A percentile compares a stretch with the other conserved stretches of the same genome.
phyloP scores from a whole-genome alignment of 2,113 vertebrate genomes.

The Ailurus styani region DNA sequence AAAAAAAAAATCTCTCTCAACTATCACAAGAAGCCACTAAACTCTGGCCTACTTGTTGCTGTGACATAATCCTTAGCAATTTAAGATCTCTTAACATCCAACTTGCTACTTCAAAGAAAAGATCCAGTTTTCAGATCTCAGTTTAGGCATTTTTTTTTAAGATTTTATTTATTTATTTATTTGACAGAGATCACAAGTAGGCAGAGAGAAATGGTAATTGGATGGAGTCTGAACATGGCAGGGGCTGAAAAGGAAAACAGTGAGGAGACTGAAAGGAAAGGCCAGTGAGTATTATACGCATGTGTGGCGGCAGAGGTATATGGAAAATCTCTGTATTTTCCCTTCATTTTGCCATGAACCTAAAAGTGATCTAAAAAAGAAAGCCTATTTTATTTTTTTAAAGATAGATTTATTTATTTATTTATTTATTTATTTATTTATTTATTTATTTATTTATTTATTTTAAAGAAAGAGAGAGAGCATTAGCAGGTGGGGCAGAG shows the following conservation, averaged over 20 bases:
- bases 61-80: neutral
- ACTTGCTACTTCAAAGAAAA: constrained; percentile 20
- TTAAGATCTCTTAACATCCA: neutral
- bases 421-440: too few species aligned
- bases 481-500: neutral
- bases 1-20: neutral
- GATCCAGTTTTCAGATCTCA: neutral
- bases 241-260: neutral
- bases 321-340: neutral
- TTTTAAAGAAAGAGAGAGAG: neutral
- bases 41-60: neutral
- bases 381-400: neutral
- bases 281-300: neutral
- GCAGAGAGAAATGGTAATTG: neutral
- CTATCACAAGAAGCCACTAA: neutral
- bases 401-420: neutral
- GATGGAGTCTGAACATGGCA: neutral
- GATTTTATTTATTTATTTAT: too few species aligned
- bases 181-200: too few species aligned
- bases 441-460: neutral
- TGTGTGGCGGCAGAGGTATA: neutral
- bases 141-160: too few species aligned
- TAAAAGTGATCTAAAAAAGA: neutral
- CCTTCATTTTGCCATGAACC: neutral
- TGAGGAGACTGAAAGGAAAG: neutral